A percentile compares a stretch with the other conserved stretches of the same genome.
Conservation (phyloP, 2,888 invertebrate species). For the Cryptocheilus praepositus region DNA sequence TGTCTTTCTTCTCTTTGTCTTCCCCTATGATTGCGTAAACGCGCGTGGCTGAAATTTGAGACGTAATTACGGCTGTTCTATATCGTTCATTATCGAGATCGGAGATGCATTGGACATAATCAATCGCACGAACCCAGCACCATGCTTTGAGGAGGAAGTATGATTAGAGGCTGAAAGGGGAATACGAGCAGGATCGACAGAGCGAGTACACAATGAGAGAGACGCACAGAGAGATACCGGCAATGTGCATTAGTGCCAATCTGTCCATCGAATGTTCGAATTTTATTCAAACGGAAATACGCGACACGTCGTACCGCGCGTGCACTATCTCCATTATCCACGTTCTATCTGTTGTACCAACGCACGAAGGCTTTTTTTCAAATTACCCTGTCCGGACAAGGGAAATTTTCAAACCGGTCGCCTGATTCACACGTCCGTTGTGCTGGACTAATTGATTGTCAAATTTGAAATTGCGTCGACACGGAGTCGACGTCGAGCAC, state of each 20-base stretch:
- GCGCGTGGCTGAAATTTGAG: slow-evolving; percentile 6
- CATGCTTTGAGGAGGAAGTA: background rate
- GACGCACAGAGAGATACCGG: background rate
- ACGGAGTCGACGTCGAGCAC: background rate
- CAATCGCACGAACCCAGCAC: background rate
- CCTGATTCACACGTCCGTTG: background rate
- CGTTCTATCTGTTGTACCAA: background rate
- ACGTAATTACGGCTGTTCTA: background rate
- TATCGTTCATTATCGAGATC: slow-evolving; percentile 6
- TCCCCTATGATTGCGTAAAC: background rate
- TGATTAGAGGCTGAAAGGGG: too few species aligned
- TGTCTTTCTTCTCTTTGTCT: too few species aligned
- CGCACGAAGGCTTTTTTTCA: background rate
- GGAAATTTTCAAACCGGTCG: background rate
- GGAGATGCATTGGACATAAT: slow-evolving; percentile 6
- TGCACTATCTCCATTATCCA: background rate
- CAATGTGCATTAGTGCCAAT: slow-evolving; percentile 7
- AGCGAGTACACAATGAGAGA: background rate
- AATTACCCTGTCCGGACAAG: background rate
- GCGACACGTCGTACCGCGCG: background rate
- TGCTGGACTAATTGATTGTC: background rate
- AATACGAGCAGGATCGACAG: too few species aligned
- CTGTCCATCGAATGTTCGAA: background rate
- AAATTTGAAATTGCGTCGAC: background rate
- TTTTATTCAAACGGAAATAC: slow-evolving; percentile 2